Evolutionary conservation across 2,797 vertebrate species (phyloP).

Genomic region (Oceanodroma leucorhoa): DNA sequence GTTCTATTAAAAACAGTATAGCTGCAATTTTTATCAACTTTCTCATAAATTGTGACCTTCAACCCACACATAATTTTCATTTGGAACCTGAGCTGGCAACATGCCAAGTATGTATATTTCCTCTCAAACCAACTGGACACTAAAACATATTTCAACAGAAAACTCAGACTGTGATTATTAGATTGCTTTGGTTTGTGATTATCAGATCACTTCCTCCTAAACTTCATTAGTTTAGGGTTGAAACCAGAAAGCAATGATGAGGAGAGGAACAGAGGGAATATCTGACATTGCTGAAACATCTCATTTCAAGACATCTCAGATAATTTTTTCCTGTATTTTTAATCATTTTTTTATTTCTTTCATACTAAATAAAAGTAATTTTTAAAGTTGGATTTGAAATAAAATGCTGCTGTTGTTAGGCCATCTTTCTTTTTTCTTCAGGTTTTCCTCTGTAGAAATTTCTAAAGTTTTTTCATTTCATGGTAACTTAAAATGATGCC

Average conservation of each 20-base stretch:
- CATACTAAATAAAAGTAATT: background rate
- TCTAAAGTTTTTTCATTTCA: background rate
- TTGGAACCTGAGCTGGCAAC: background rate
- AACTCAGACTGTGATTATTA: background rate
- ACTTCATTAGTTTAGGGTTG: background rate
- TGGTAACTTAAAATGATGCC: background rate
- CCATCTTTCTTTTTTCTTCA: background rate
- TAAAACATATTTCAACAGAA: background rate
- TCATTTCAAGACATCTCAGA: background rate
- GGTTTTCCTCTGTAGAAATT: background rate
- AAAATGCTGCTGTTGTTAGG: background rate
- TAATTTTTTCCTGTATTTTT: background rate
- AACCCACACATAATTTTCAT: background rate
- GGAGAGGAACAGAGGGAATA: background rate
- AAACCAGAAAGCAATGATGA: background rate
- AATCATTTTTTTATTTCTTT: background rate
- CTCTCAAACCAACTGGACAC: background rate
- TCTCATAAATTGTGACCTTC: background rate
- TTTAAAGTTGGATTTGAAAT: background rate
- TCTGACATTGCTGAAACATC: background rate
- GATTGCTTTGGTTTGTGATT: background rate
- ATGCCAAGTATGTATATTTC: rapidly evolving
- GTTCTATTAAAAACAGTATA: background rate
- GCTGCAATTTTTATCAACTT: background rate
- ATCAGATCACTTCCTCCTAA: background rate